Evolutionary conservation across 1,140 invertebrate genomes (phyloP).

Genomic region (Anastrepha ludens): DNA sequence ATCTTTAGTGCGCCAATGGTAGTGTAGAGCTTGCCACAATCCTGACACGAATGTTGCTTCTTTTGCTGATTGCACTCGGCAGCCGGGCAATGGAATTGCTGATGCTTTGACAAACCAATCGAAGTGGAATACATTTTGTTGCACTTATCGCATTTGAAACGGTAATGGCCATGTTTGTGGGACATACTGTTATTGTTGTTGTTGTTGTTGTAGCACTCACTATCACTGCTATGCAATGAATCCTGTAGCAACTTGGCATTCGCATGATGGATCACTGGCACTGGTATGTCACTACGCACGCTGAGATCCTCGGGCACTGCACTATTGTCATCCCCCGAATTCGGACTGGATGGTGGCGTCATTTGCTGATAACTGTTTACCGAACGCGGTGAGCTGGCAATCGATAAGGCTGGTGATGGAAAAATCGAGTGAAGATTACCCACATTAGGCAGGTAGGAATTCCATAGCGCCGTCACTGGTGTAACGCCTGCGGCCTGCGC

Average conservation of each 20-base stretch:
- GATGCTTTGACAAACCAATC: constrained; percentile 95
- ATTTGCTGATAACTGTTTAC: constrained; percentile 70
- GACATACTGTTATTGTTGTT: neutral
- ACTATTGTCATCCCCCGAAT: constrained; percentile 61
- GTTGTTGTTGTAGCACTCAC: constrained; percentile 62
- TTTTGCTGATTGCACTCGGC: constrained; percentile 76
- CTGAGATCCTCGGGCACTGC: constrained; percentile 73
- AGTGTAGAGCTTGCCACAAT: constrained; percentile 77
- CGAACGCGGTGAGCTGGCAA: constrained; percentile 65
- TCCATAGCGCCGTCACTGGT: constrained; percentile 70
- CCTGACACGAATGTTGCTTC: constrained; percentile 75
- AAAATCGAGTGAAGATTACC: constrained; percentile 60
- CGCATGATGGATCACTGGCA: constrained; percentile 68
- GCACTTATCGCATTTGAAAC: constrained; percentile 93
- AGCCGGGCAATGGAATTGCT: constrained; percentile 93
- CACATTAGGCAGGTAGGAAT: constrained; percentile 63
- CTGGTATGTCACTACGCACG: constrained; percentile 69
- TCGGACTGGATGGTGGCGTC: constrained; percentile 72
- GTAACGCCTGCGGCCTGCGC: constrained; percentile 69
- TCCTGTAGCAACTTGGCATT: neutral
- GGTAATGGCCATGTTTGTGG: constrained; percentile 75
- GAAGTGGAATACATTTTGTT: constrained; percentile 97
- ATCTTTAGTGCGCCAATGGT: constrained; percentile 80
- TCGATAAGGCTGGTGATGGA: constrained; percentile 66
- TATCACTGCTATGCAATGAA: neutral